Conservation (phyloP, 2,888 invertebrate genomes). For the Leucania comma region DNA sequence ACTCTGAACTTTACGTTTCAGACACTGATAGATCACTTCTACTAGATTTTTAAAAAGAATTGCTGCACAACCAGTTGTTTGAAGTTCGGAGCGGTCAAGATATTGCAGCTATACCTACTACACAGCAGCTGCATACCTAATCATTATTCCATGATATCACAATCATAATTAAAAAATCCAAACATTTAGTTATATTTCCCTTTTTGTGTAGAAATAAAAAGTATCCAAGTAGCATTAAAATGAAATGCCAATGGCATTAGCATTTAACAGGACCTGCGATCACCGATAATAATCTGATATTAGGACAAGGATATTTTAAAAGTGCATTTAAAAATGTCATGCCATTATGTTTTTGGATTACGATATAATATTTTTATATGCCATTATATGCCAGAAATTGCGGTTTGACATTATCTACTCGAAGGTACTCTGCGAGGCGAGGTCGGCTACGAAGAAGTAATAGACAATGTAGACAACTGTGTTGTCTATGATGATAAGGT, state of each 20-base stretch:
- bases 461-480: no score
- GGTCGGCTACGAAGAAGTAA: no score
- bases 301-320: constrained; percentile 23
- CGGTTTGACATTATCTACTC: constrained; percentile 27
- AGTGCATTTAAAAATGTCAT: constrained; percentile 37
- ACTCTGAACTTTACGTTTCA: no score
- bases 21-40: no score
- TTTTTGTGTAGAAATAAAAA: neutral
- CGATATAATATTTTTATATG: neutral
- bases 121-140: no score
- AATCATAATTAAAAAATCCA: neutral
- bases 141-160: no score
- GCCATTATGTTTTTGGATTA: constrained; percentile 3
- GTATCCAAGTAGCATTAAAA: neutral
- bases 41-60: no score
- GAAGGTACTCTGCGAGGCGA: no score
- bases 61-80: no score
- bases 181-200: neutral
- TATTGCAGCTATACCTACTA: no score
- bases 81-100: no score
- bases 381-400: neutral
- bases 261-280: constrained; percentile 4
- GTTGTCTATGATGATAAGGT: no score
- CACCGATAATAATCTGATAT: neutral
- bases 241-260: constrained; percentile 20